Evolutionary conservation across 2,797 vertebrate genomes (phyloP), one percentile per base, ranked within the genome.

Genomic region (Takifugu ocellatus): DNA sequence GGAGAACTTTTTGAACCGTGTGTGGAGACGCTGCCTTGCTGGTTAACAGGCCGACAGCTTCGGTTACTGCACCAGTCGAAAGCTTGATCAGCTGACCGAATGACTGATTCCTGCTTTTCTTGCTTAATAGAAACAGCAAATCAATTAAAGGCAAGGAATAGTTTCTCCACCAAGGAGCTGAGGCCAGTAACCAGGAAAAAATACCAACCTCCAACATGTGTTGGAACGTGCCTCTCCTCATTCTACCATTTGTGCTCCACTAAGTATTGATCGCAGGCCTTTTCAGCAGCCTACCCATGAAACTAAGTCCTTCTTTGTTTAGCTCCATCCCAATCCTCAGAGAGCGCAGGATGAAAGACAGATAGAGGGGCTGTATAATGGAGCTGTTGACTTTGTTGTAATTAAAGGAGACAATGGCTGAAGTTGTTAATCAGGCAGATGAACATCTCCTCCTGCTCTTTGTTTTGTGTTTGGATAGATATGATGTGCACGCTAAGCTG

Each of bases 371-470:
- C 16, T 66, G 65, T 74, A 75, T 81, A 82, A 80, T 83, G 71
- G 68, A 86, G 80, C 74, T 82, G 76, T 81, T 84, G 83, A 82
- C 76, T 84, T 84, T 72, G 77, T 82, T 84, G 78, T 85, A 86
- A 88, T 88, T 88, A 87, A 85, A 82, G 72, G 77, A 78, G 79
- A 86, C 84, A 83, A 77, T 82, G 75, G 80, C 59, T 79, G 76
- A 79, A 84, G 82, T 80, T 87, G 80, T 84, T 84, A 84, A 85
- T 79, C 83, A 78, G 70, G 49, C 78, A 74, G 79, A 84, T 81
- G 73, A 77, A 76, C 77, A 79, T 78, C 72, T 83, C 63, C 72
- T 83, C 63, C 27, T 21, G 33, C 59, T 58, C 61, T 60, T 77
- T 60, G 67, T 55, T 67, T 77, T 78, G 61, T 75, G 59, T 54